Evolutionary conservation across 2,113 vertebrate genomes (phyloP), one percentile per base, ranked within the genome.

Genomic region (Pipa parva): DNA sequence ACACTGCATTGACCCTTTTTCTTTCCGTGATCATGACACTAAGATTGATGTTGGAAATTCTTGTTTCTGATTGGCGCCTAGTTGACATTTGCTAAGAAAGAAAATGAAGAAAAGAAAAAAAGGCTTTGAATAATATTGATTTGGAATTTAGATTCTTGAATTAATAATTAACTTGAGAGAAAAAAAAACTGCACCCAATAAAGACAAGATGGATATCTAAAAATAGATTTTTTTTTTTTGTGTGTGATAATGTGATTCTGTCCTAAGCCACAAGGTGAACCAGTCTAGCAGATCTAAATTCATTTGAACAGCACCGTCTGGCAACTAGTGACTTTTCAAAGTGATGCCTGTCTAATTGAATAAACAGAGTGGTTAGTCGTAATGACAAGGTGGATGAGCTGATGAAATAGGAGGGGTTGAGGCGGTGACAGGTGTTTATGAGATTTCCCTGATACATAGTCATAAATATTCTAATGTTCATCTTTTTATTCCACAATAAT

Each of bases 391-490:
- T 75, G 74, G 73, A 73, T 80, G 71, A 84, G 73, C 78, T 63
- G 10, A 63, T 76, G 72, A 80, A 83, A 83, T 76, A 68, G 72
- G 73, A 59, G 76, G 76, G 76, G 68, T 56, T 60, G 59, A 79
- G 80, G 77, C 61, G 72, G 73, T 78, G 85, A 78, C 81, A 76
- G 81, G 77, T 81, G 79, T 86, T 90, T 80, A 75, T 67, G 64
- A 1, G 45, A 81, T 71, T 79, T 80, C 71, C 77, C 80, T 24
- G 71, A 77, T 85, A 80, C 77, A 56, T 78, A 33, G 78, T 85
- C 75, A 87, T 90, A 88, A 91, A 90, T 83, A 89, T 81, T 84
- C 80, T 78, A 81, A 87, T 80, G 79, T 85, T 83, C 78, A 63
- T 87, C 83, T 82, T 88, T 80, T 76, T 76, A 52, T 81, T 82